Evolutionary conservation across 2,113 vertebrate species (phyloP), one percentile per base, ranked within the genome.

Genomic region (Labeo rohita): DNA sequence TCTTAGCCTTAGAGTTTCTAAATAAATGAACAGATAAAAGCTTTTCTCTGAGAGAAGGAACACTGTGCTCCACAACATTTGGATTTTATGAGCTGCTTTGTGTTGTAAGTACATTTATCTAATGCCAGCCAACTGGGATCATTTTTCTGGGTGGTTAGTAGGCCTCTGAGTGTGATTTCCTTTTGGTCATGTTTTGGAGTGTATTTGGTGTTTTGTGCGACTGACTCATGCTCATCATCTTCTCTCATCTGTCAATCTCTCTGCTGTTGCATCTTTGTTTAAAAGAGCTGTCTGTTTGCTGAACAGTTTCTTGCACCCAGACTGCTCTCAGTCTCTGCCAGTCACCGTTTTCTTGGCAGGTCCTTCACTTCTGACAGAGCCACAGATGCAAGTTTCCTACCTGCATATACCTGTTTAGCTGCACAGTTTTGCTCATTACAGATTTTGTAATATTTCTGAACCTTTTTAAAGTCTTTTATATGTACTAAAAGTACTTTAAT

Each of bases 281-380:
- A 52, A 81, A 82, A 82, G 63, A 70, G 63, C 79, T 86, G 23
- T 82, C 66, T 86, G 23, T 82, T 47, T 82, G 47, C 28, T 54
- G 28, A 82, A 54, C 65, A 70, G 11, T 34, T 28, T 18, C 45
- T 4, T 70, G 16, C 45, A 68, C 61, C 8, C 8, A 50, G 59
- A 66, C 12, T 49, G 59, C 39, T 47, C 79, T 65, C 15, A 52
- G 43, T 52, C 15, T 18, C 80, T 68, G 80, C 52, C 80, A 82
- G 80, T 82, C 80, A 70, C 21, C 4, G 9, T 82, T 82, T 82
- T 4, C 61, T 47, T 13, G 21, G 36, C n/a, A 59, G 43, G 18
- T 66, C 73, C n/a, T 23, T 75, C 10, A 79, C 34, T 59, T 54
- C 36, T 56, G 10, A 23, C 36, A 23, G 39, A 59, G 2, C 39